Conservation (phyloP, 1,140 invertebrate species). For the Hydropsyche tenuis region DNA sequence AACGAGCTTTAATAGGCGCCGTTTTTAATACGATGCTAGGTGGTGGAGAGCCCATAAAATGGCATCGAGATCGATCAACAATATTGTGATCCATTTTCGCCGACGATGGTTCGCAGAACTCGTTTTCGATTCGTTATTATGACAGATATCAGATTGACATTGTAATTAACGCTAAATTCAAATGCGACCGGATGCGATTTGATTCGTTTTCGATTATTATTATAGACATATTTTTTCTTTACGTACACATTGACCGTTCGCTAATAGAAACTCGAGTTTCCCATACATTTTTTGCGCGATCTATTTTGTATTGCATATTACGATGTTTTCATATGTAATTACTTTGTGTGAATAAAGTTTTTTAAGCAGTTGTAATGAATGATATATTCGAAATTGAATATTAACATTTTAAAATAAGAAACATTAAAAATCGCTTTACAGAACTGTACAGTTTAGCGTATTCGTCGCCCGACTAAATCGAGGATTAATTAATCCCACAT, state of each 20-base stretch:
- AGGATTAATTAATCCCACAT: constrained; percentile 49
- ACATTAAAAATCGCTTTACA: constrained; percentile 19
- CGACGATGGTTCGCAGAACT: background rate
- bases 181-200: constrained; percentile 6
- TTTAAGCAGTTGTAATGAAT: background rate
- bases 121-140: constrained; percentile 21
- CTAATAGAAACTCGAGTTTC: background rate
- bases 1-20: background rate
- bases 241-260: background rate
- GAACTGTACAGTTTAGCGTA: background rate
- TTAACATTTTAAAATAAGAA: background rate
- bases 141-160: constrained; percentile 25
- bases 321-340: background rate
- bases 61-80: background rate
- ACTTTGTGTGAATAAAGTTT: background rate
- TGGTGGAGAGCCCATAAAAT: constrained; percentile 13
- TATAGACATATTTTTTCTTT: background rate
- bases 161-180: constrained; percentile 7
- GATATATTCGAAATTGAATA: background rate
- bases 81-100: background rate
- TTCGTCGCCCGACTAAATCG: constrained; percentile 40
- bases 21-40: background rate
- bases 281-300: background rate
- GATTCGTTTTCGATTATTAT: background rate
- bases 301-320: too few relatives aligned